These are phyloP conservation scores for Podotricha telesiphe DNA, from an alignment of 2,888 invertebrate genomes.

Conservation along the genomic window DNA sequence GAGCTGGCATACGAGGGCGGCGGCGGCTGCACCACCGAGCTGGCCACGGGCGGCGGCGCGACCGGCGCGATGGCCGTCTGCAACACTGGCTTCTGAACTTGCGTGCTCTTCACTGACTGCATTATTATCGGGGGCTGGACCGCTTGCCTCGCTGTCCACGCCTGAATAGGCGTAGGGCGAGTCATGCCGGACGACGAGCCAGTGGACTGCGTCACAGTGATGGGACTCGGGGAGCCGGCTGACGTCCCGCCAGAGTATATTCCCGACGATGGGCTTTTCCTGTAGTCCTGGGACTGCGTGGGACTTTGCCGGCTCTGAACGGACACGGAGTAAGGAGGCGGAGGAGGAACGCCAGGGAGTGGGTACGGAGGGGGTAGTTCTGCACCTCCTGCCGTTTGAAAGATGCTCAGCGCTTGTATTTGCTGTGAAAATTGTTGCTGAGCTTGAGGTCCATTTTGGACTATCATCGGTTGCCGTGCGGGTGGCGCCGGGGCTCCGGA, in stretches of 20 bases:
- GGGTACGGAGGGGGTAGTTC: constrained; percentile 89
- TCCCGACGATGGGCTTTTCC: constrained; percentile 93
- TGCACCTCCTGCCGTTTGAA: constrained; percentile 85
- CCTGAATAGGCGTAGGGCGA: constrained; percentile 91
- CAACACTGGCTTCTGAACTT: constrained; percentile 96
- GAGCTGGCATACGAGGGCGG: constrained; percentile 93
- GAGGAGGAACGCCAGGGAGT: constrained; percentile 86
- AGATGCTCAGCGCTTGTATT: constrained; percentile 92
- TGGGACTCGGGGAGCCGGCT: constrained; percentile 92
- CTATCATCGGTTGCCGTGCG: constrained; percentile 90
- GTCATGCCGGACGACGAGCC: constrained; percentile 87
- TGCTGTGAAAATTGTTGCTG: constrained; percentile 95
- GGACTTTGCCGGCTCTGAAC: constrained; percentile 95
- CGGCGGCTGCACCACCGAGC: constrained; percentile 84
- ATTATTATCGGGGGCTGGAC: constrained; percentile 97
- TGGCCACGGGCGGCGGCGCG: constrained; percentile 85
- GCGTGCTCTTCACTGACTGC: constrained; percentile 98
- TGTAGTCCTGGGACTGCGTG: constrained; percentile 90
- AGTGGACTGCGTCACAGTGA: constrained; percentile 86
- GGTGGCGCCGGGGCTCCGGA: constrained; percentile 84
- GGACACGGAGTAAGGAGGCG: constrained; percentile 93
- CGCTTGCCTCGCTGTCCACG: constrained; percentile 93
- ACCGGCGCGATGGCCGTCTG: constrained; percentile 98
- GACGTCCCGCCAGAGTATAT: constrained; percentile 93
- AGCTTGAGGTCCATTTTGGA: constrained; percentile 90